Conservation (phyloP, 2,113 vertebrate species). For the Dissostichus mawsoni region DNA sequence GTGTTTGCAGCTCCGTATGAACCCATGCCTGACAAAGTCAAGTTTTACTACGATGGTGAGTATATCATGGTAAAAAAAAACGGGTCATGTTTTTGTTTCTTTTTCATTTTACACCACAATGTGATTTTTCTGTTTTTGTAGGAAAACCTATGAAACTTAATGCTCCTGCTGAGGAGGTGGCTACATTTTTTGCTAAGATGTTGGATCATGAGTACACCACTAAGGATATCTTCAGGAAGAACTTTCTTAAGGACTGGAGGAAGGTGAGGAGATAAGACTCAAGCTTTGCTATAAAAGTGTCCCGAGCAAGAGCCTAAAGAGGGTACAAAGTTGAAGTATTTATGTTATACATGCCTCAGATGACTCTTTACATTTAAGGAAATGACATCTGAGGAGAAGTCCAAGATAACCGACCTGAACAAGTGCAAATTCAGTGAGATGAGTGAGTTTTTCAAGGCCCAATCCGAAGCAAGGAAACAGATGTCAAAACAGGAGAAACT, state of each 20-base stretch:
- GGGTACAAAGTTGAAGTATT: constrained; percentile 1
- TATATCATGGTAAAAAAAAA: constrained; percentile 6
- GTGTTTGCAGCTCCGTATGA: constrained; percentile 96
- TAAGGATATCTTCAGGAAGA: constrained; percentile 97
- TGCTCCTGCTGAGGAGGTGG: constrained; percentile 94
- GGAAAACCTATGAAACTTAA: constrained; percentile 94
- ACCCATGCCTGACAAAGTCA: constrained; percentile 91
- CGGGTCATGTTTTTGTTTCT: not conserved
- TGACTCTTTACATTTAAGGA: constrained; percentile 82
- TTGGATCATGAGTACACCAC: constrained; percentile 98
- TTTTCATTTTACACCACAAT: not conserved
- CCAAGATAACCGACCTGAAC: constrained; percentile 89
- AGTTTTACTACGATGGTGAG: constrained; percentile 97
- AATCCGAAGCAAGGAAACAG: constrained; percentile 94
- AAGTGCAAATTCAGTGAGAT: constrained; percentile 96
- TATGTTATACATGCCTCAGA: not conserved
- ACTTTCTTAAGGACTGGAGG: constrained; percentile 98
- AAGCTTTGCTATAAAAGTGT: not conserved
- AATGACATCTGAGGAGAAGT: constrained; percentile 95
- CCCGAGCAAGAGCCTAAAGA: not conserved
- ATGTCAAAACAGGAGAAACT: constrained; percentile 97
- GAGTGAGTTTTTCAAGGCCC: constrained; percentile 95
- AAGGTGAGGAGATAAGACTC: constrained; percentile 85
- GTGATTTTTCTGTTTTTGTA: constrained; percentile 61
- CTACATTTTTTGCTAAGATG: constrained; percentile 98